Conservation (phyloP, 2,888 invertebrate species). For the Pimpla rufipes region DNA sequence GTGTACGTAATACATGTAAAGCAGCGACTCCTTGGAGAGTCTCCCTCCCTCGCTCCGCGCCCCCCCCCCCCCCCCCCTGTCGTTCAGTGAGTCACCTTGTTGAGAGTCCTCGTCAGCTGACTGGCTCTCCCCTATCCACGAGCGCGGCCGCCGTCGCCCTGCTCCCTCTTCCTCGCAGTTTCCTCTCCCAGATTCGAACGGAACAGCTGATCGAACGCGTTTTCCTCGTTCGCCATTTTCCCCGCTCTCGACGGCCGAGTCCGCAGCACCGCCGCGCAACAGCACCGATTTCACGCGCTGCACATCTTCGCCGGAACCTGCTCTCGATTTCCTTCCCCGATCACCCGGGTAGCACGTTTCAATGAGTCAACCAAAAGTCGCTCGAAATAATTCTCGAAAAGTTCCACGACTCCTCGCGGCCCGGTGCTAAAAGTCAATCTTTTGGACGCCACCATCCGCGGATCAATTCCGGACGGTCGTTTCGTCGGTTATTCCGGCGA, state of each 20-base stretch:
- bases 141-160: not conserved
- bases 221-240: constrained; percentile 18
- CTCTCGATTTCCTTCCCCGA: too few species aligned
- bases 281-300: too few species aligned
- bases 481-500: too few species aligned
- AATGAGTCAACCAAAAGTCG: too few species aligned
- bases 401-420: too few species aligned
- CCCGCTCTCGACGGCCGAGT: too few species aligned
- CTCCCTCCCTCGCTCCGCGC: not conserved
- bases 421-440: too few species aligned
- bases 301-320: too few species aligned
- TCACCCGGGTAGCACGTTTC: too few species aligned
- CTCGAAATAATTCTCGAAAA: too few species aligned
- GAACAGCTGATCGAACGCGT: constrained; percentile 63
- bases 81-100: constrained; percentile 5
- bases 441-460: too few species aligned
- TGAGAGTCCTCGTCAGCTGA: constrained; percentile 52
- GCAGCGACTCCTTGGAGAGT: not conserved
- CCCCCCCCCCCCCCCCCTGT: not conserved
- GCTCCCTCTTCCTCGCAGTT: not conserved
- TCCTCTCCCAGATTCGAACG: constrained; percentile 21
- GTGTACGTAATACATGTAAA: constrained; percentile 1
- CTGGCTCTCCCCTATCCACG: constrained; percentile 13
- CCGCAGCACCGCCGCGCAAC: not conserved
- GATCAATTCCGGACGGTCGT: too few species aligned